Evolutionary conservation across 2,888 invertebrate species (phyloP).

Genomic region (Mongoloraphidia duomilia): DNA sequence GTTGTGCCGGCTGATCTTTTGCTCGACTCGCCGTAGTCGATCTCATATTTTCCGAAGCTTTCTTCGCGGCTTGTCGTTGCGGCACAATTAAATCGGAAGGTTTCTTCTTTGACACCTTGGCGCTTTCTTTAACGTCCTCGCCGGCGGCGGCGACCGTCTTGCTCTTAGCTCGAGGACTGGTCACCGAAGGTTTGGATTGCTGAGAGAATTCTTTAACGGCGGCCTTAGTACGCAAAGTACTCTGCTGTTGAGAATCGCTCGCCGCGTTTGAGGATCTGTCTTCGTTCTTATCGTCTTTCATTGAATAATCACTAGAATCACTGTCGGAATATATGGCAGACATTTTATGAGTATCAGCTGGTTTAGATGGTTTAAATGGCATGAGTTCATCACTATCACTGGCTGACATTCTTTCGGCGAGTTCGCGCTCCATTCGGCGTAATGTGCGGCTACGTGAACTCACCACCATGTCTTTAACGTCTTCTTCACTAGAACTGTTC

Average conservation of each 20-base stretch:
- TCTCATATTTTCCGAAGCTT: constrained; percentile 77
- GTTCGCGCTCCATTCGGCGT: constrained; percentile 61
- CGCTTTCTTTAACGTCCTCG: constrained; percentile 34
- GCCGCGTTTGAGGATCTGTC: constrained; percentile 45
- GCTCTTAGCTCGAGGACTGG: constrained; percentile 16
- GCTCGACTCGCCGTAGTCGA: constrained; percentile 39
- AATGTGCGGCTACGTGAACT: constrained; percentile 42
- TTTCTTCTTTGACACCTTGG: constrained; percentile 28
- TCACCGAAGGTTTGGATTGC: constrained; percentile 24
- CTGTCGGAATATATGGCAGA: constrained; percentile 75
- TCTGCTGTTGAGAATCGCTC: constrained; percentile 52
- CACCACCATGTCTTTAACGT: constrained; percentile 30
- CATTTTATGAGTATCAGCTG: constrained; percentile 25
- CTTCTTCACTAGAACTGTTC: constrained; percentile 47
- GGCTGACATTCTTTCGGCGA: constrained; percentile 48
- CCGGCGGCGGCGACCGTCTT: constrained; percentile 3
- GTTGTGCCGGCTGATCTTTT: constrained; percentile 22
- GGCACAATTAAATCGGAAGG: constrained; percentile 79
- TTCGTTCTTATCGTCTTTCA: constrained; percentile 42
- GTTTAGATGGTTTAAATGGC: constrained; percentile 40
- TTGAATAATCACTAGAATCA: constrained; percentile 38
- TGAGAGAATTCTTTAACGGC: constrained; percentile 71
- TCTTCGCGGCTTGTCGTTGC: constrained; percentile 80
- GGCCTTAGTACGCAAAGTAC: constrained; percentile 62
- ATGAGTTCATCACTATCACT: constrained; percentile 70